These are phyloP conservation scores for Agrilus biguttatus DNA, from an alignment of 2,888 invertebrate species.

Conservation along the genomic window DNA sequence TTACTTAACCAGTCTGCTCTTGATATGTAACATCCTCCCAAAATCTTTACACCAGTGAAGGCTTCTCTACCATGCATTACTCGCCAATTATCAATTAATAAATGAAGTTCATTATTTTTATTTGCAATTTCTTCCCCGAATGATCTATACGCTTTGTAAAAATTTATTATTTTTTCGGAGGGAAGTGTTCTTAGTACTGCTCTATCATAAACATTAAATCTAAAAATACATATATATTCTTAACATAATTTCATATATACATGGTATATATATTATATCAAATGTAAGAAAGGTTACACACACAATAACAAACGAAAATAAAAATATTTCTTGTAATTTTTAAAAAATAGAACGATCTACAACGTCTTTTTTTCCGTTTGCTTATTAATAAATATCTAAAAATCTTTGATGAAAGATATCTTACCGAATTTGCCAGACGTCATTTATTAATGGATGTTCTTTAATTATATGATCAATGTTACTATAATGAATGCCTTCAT, in stretches of 20 bases:
- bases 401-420: not conserved
- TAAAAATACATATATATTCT: conserved; percentile 20
- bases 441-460: conserved; percentile 36
- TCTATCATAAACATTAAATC: conserved; percentile 64
- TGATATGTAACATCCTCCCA: conserved; percentile 60
- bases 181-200: conserved; percentile 43
- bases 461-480: conserved; percentile 44
- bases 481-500: conserved; percentile 43
- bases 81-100: conserved; percentile 68
- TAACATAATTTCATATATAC: too few species aligned
- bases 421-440: conserved; percentile 47
- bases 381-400: too few species aligned
- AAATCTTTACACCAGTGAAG: conserved; percentile 49
- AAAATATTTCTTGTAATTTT: too few species aligned
- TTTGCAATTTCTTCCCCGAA: conserved; percentile 38
- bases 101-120: conserved; percentile 37
- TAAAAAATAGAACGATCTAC: too few species aligned
- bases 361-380: too few species aligned
- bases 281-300: too few species aligned
- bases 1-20: conserved; percentile 53
- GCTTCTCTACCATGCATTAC: conserved; percentile 58
- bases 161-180: conserved; percentile 37
- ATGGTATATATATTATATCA: too few species aligned
- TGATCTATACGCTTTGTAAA: conserved; percentile 45
- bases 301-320: too few species aligned